These are phyloP conservation scores for Petrocephalus microphthalmus DNA, from an alignment of 2,113 vertebrate genomes.

Conservation along the genomic window DNA sequence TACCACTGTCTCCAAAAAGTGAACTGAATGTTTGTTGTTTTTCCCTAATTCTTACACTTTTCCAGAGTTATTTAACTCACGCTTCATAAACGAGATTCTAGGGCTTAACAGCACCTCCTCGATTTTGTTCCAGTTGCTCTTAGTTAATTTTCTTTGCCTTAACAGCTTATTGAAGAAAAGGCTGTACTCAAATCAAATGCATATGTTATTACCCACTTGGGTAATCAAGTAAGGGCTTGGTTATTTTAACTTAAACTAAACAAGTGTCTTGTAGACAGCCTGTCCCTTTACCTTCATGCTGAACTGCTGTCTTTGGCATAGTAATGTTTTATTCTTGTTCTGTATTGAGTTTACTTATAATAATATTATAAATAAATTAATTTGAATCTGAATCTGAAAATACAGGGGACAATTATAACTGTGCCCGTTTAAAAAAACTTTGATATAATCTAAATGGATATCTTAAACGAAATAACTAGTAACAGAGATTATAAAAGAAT, in stretches of 20 bases:
- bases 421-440: background rate
- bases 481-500: background rate
- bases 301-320: too few species aligned
- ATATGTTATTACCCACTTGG: background rate
- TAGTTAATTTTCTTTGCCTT: background rate
- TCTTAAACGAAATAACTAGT: background rate
- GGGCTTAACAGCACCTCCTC: background rate
- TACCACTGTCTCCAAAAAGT: background rate
- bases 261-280: background rate
- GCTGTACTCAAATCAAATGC: background rate
- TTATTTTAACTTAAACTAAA: background rate
- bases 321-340: too few species aligned
- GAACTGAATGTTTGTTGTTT: background rate
- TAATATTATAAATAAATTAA: too few species aligned
- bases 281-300: too few species aligned
- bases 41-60: background rate
- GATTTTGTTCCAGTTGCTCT: background rate
- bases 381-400: background rate
- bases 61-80: background rate
- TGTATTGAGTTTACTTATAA: too few species aligned
- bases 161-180: background rate
- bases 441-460: background rate
- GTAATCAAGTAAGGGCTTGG: background rate
- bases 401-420: background rate
- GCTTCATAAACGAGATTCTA: background rate